Conservation (phyloP, 2,113 vertebrate genomes). For the Protomyctophum bolini region DNA sequence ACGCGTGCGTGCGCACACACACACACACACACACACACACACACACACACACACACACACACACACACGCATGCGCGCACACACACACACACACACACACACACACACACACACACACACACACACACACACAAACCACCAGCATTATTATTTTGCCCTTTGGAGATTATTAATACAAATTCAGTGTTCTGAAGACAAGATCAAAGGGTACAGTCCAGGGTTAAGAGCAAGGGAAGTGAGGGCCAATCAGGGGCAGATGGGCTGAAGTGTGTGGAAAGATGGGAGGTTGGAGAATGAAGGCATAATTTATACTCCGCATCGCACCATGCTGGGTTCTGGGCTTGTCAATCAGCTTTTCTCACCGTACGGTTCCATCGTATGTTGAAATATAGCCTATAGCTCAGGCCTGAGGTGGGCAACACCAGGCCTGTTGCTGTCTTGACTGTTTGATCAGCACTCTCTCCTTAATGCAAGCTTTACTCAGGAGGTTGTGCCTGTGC, state of each 20-base stretch:
- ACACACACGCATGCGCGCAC: not conserved
- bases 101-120: not conserved
- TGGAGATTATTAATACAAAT: constrained; percentile 20
- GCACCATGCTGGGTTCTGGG: not conserved
- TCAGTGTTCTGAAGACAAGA: constrained; percentile 49
- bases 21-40: not conserved
- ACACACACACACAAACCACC: not conserved
- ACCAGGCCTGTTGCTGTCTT: constrained; percentile 60
- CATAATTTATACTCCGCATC: constrained; percentile 28
- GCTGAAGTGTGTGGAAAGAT: constrained; percentile 2
- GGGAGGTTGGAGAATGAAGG: constrained; percentile 23
- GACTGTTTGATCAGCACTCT: constrained; percentile 64
- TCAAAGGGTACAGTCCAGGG: constrained; percentile 49
- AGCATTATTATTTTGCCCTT: constrained; percentile 12
- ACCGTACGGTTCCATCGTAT: too few species aligned
- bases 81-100: not conserved
- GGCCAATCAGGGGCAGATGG: not conserved
- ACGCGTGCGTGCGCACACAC: not conserved
- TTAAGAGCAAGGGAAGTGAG: constrained; percentile 30
- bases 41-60: not conserved
- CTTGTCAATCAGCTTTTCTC: too few species aligned
- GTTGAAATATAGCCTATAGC: too few species aligned
- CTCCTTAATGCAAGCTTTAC: constrained; percentile 49
- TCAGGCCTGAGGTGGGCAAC: constrained; percentile 48
- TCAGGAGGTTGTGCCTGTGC: not conserved